phyloP scores from a whole-genome alignment of 2,888 invertebrate genomes.

The Eupeodes latifasciatus region DNA sequence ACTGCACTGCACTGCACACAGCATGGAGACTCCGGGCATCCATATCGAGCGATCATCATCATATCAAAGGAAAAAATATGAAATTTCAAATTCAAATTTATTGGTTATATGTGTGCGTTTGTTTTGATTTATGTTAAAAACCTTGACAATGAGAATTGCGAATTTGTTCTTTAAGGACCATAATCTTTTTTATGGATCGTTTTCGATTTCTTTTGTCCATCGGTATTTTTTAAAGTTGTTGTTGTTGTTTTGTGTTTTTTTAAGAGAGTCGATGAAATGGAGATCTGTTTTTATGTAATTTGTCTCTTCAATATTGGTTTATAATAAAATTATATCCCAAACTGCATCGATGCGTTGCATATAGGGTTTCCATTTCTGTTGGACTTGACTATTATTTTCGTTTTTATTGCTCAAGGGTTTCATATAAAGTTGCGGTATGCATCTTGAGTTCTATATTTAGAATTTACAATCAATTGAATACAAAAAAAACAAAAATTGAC shows the following conservation, averaged over 20 bases:
- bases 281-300: conserved; percentile 62
- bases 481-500: conserved; percentile 9
- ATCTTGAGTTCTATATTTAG: conserved; percentile 65
- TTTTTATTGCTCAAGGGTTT: conserved; percentile 27
- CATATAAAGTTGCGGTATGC: conserved; percentile 56
- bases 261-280: conserved; percentile 12
- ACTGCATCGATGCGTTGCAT: neutral
- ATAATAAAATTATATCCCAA: conserved; percentile 63
- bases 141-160: conserved; percentile 66
- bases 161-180: conserved; percentile 14
- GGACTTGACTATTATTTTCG: conserved; percentile 12
- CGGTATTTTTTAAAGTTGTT: neutral
- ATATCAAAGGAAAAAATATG: conserved; percentile 60
- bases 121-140: conserved; percentile 72
- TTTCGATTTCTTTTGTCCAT: conserved; percentile 67
- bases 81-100: conserved; percentile 76
- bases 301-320: conserved; percentile 64
- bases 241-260: neutral
- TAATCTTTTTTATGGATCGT: conserved; percentile 27
- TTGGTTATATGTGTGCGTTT: conserved; percentile 56
- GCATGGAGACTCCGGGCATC: too few relatives aligned
- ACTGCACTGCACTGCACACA: too few relatives aligned
- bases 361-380: conserved; percentile 39
- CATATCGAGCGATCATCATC: neutral
- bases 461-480: conserved; percentile 63